A percentile compares a stretch with the other conserved stretches of the same genome.
These are phyloP conservation scores for Melipona beecheii DNA, from an alignment of 2,888 invertebrate genomes.

Conservation along the genomic window DNA sequence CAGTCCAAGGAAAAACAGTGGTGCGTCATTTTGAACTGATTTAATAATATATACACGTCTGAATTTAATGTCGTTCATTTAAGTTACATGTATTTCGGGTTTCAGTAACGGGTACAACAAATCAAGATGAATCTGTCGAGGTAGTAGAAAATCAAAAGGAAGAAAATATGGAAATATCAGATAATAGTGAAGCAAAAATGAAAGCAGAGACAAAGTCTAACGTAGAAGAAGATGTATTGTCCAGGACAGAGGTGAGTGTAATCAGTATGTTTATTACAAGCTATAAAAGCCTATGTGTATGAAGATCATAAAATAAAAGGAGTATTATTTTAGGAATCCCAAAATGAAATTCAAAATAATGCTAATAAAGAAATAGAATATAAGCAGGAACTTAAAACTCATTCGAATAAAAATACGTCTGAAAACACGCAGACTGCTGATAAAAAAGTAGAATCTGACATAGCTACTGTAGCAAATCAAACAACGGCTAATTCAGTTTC, in stretches of 20 bases:
- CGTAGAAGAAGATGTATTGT: constrained; percentile 42
- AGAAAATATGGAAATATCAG: constrained; percentile 67
- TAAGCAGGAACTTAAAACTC: constrained; percentile 60
- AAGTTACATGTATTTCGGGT: not conserved
- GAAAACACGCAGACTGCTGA: constrained; percentile 84
- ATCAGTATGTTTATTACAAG: not conserved
- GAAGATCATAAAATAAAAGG: not conserved
- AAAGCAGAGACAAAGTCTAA: constrained; percentile 66
- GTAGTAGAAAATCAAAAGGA: constrained; percentile 74
- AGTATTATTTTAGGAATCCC: constrained; percentile 36
- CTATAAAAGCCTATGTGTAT: not conserved
- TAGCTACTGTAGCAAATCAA: constrained; percentile 28
- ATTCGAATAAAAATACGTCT: constrained; percentile 80
- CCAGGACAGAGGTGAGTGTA: not conserved
- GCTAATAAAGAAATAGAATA: constrained; percentile 58
- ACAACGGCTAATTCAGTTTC: constrained; percentile 31
- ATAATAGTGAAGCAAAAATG: constrained; percentile 67
- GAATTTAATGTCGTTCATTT: not conserved
- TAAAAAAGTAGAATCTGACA: constrained; percentile 82
- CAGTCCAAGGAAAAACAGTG: constrained; percentile 77
- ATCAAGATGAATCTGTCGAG: constrained; percentile 75
- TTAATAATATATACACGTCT: no score
- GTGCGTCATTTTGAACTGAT: constrained; percentile 43
- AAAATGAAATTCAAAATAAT: constrained; percentile 47
- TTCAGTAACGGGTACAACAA: constrained; percentile 63